phyloP scores from a whole-genome alignment of 1,140 invertebrate species.

The Popillia japonica region DNA sequence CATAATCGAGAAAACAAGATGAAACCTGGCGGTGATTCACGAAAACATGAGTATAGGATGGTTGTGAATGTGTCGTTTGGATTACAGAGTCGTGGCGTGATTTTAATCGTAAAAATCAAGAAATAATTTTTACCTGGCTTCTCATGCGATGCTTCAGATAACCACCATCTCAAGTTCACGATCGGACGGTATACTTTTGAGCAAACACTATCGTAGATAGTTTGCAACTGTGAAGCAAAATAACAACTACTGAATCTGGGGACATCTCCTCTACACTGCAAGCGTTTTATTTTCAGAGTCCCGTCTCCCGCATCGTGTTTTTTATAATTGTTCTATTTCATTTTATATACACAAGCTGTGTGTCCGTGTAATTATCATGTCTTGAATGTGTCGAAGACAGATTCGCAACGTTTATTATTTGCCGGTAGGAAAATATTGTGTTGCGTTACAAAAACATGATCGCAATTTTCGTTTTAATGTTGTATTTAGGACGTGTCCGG shows the following conservation, averaged over 20 bases:
- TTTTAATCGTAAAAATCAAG: no score
- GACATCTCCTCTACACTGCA: conserved; percentile 55
- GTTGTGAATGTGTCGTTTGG: background rate
- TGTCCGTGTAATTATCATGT: conserved; percentile 3
- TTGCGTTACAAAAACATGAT: background rate
- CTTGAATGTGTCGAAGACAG: background rate
- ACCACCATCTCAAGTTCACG: background rate
- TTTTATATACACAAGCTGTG: conserved; percentile 18
- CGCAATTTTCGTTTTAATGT: background rate
- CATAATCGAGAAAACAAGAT: conserved; percentile 9
- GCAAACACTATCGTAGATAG: conserved; percentile 29
- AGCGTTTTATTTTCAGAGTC: conserved; percentile 60
- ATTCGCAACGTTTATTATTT: background rate
- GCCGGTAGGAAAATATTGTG: background rate
- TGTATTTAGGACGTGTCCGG: conserved; percentile 3
- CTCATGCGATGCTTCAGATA: background rate
- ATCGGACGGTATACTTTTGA: conserved; percentile 1
- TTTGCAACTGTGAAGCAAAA: conserved; percentile 44
- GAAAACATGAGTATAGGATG: conserved; percentile 46
- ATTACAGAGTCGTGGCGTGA: no score
- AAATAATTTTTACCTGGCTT: conserved; percentile 12
- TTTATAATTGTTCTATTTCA: conserved; percentile 52
- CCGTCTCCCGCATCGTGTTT: conserved; percentile 49
- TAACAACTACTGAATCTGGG: conserved; percentile 52
- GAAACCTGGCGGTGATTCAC: conserved; percentile 43